Evolutionary conservation across 1,140 invertebrate genomes (phyloP), one percentile per base, ranked within the genome.

Genomic region (Platyscapa corneri): DNA sequence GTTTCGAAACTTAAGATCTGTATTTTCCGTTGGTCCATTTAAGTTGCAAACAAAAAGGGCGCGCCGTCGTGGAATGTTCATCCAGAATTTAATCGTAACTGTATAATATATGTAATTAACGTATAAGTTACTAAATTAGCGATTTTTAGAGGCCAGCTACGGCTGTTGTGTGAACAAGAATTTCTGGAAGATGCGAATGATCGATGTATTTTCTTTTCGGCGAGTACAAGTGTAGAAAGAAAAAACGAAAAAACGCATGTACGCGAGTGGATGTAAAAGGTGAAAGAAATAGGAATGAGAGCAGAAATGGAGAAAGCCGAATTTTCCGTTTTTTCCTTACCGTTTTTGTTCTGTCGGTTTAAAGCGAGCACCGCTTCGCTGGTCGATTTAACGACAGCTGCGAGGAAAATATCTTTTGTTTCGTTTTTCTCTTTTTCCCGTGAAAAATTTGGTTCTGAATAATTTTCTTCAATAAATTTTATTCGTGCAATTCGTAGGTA

Each of bases 91-190:
- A 65, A 72, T 74, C 39, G n/a, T 82, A 74, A 74, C 18, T 60
- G 56, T 67, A 81, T 70, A 49, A 74, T 74, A 74, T 27, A 39
- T 49, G 46, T 74, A 82, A 74, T 56, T 34, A 74, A 74, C 64
- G 14, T 30, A 77, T 83, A 83, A 83, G 56, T 83, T 83, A 83
- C 46, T 75, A 76, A 56, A 75, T 83, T 83, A 77, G 74, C 64
- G 34, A 77, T 83, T 77, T 76, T 84, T 78, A 70, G 60, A 32
- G 60, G 64, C 23, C 6, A 18, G n/a, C 14, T 30, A 76, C n/a
- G 39, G 37, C 56, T 23, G 37, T 53, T 37, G 42, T 27, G 56
- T 53, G 46, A 53, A 82, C 27, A 49, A 81, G 37, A 49, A 39
- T 67, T 23, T 81, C 67, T 56, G 0, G 42, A 27, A 53, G 46